Base-by-base conservation (phyloP, 2,888 invertebrate genomes). In the Pheosia gnoma region DNA sequence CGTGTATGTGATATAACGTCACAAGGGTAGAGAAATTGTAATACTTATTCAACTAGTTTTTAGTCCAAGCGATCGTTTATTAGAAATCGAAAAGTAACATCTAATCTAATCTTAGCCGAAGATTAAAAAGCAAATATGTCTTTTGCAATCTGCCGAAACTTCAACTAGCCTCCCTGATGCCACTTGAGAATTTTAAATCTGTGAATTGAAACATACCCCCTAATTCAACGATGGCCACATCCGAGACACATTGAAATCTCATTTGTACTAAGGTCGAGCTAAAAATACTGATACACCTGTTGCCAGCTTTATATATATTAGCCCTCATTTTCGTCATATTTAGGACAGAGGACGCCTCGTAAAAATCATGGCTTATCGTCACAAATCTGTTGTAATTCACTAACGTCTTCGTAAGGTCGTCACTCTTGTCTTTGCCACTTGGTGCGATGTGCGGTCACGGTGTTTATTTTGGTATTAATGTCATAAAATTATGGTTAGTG, bases 271-370 rank as follows among this genome's bases (percentile, higher is more conserved):
- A 61, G 60, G 52, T 53, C 53, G 49, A 43, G 57, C 58, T 37
- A 61, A 59, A 41, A 25, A 13, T 62, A 58, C 39, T 9, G 51
- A 51, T 53, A 54, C 62, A 63, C 55, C 52, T 66, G 68, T 61
- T 73, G 65, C 72, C 62, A 67, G 41, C 61, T 67, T 62, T 68
- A 69, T 65, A 67, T 62, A 64, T 67, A 70, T 25, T 36, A 62
- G 57, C 68, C 68, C 68, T 64, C 59, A 72, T 69, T 75, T 66
- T 67, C 62, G 72, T 69, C 65, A 66, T 53, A 43, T 70, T 53
- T 47, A 45, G 38, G 59, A 36, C 47, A 11, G 9, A 9, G 13
- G 49, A 49, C 51, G 51, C 25, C 8, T 51, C 69, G 11, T 70
- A 58, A 62, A 60, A 53, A 56, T 13, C 39, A 51, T 64, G 53